Conservation (phyloP, 2,888 invertebrate species). For the Chloroclysta siterata region DNA sequence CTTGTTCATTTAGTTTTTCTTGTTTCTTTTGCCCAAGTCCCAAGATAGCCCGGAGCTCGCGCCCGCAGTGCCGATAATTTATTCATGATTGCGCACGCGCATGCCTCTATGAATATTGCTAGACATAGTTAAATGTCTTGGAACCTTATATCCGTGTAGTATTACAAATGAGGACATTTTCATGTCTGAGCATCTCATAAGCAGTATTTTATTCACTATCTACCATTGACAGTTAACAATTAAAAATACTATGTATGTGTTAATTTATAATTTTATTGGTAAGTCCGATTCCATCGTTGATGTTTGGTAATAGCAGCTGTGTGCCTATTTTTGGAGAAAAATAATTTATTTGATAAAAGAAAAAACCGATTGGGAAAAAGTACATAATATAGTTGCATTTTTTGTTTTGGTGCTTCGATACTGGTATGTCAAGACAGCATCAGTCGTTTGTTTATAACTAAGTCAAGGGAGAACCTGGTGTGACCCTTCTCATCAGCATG, state of each 20-base stretch:
- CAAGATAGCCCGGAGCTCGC: constrained; percentile 4
- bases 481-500: too few relatives aligned
- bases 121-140: constrained; percentile 14
- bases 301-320: too few relatives aligned
- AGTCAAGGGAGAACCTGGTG: too few relatives aligned
- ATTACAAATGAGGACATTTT: constrained; percentile 3
- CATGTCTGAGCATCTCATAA: background rate
- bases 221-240: background rate
- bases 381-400: too few relatives aligned
- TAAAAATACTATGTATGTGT: background rate
- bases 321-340: too few relatives aligned
- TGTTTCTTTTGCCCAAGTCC: constrained; percentile 1
- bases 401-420: too few relatives aligned
- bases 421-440: too few relatives aligned
- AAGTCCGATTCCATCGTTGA: too few relatives aligned
- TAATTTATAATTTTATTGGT: too few relatives aligned
- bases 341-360: too few relatives aligned
- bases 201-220: background rate
- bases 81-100: constrained; percentile 31
- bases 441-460: too few relatives aligned
- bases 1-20: background rate
- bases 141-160: constrained; percentile 11
- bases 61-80: constrained; percentile 32
- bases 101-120: constrained; percentile 16
- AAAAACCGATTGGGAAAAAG: too few relatives aligned